A percentile compares a stretch with the other conserved stretches of the same genome.
Conservation (phyloP, 2,113 vertebrate genomes). For the Tupaia chinensis region DNA sequence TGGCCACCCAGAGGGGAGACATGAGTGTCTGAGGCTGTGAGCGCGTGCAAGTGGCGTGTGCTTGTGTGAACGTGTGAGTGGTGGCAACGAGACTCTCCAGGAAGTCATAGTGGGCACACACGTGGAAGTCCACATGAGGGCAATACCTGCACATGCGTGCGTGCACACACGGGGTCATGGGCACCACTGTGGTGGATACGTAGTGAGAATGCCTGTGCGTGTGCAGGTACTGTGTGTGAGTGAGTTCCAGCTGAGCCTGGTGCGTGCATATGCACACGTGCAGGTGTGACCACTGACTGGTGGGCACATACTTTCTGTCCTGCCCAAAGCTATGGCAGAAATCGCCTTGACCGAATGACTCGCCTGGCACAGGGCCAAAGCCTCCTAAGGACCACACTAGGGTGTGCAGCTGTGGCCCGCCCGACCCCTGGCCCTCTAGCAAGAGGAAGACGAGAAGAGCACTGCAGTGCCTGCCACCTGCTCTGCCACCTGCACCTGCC, state of each 20-base stretch:
- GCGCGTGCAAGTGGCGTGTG: no score
- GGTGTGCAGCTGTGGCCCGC: neutral
- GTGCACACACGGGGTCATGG: neutral
- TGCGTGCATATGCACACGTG: rapidly evolving
- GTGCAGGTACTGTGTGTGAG: neutral
- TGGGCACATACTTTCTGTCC: rapidly evolving
- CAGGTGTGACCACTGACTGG: neutral
- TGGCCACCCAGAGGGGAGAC: neutral
- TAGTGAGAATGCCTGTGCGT: neutral
- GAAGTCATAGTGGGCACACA: rapidly evolving
- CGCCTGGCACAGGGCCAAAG: neutral
- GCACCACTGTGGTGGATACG: neutral
- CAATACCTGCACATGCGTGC: rapidly evolving
- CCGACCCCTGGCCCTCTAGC: neutral
- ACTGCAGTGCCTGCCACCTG: rapidly evolving
- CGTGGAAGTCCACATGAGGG: neutral
- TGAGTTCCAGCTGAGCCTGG: neutral
- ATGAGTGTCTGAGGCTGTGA: neutral
- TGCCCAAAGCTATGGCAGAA: neutral
- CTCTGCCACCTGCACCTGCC: neutral
- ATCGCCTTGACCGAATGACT: neutral
- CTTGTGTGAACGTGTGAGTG: neutral
- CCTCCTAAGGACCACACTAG: neutral
- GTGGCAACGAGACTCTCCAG: neutral
- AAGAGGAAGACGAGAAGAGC: neutral